phyloP scores from a whole-genome alignment of 1,140 invertebrate genomes.

The Cherax quadricarinatus region DNA sequence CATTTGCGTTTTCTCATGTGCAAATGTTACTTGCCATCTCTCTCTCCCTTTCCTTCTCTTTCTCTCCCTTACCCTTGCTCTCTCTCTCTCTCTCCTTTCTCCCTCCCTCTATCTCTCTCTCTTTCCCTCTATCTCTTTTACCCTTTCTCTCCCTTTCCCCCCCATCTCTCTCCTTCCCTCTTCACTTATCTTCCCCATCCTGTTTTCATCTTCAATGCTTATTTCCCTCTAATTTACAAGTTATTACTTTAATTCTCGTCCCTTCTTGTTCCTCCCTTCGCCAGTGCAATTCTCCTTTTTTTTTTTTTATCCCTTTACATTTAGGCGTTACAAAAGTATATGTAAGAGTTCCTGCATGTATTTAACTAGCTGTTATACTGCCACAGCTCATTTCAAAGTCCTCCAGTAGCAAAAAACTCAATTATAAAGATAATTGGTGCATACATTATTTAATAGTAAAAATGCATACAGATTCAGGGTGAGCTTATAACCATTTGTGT shows the following conservation, averaged over 20 bases:
- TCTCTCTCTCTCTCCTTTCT: not conserved
- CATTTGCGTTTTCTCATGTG: too few species aligned
- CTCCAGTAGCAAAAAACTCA: too few species aligned
- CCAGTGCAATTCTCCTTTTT: slow-evolving; percentile 17
- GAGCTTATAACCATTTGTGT: too few species aligned
- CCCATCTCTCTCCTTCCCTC: slow-evolving; percentile 6
- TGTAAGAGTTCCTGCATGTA: too few species aligned
- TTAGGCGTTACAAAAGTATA: too few species aligned
- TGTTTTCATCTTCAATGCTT: slow-evolving; percentile 24
- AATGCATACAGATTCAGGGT: too few species aligned
- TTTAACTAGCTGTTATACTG: too few species aligned
- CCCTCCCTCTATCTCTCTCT: not conserved
- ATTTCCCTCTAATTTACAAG: slow-evolving; percentile 56
- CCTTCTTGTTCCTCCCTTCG: slow-evolving; percentile 34
- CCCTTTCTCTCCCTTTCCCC: slow-evolving; percentile 20
- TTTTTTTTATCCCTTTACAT: not conserved
- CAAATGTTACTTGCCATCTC: too few species aligned
- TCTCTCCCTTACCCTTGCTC: not conserved
- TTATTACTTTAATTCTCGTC: slow-evolving; percentile 55
- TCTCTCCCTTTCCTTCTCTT: too few species aligned
- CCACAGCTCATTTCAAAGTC: not conserved
- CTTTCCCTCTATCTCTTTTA: not conserved
- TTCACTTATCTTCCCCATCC: slow-evolving; percentile 44
- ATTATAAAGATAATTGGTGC: too few species aligned
- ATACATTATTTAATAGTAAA: too few species aligned